Evolutionary conservation across 2,888 invertebrate genomes (phyloP).

Genomic region (Melangyna quadrimaculata): DNA sequence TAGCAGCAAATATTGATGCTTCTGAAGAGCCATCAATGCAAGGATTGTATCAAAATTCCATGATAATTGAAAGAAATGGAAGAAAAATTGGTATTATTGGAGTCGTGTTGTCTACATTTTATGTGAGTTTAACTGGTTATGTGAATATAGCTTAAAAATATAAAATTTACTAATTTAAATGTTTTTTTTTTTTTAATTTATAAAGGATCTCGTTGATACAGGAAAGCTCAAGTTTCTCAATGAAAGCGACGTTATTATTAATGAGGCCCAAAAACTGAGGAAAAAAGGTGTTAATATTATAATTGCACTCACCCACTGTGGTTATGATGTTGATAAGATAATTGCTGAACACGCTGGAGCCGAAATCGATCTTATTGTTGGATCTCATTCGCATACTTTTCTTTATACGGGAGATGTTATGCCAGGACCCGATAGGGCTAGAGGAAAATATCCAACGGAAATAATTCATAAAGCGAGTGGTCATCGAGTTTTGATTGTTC

Average conservation of each 20-base stretch:
- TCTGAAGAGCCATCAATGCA: slow-evolving; percentile 85
- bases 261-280: slow-evolving; percentile 85
- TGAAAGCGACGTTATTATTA: slow-evolving; percentile 85
- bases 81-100: slow-evolving; percentile 90
- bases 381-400: slow-evolving; percentile 91
- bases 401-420: slow-evolving; percentile 84
- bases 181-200: no score
- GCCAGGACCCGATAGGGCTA: slow-evolving; percentile 83
- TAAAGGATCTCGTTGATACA: slow-evolving; percentile 85
- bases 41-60: slow-evolving; percentile 85
- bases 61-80: slow-evolving; percentile 84
- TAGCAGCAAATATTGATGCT: slow-evolving; percentile 90
- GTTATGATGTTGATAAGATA: slow-evolving; percentile 85
- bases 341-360: slow-evolving; percentile 86
- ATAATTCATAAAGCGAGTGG: slow-evolving; percentile 83
- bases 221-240: slow-evolving; percentile 86
- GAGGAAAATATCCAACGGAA: slow-evolving; percentile 86
- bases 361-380: slow-evolving; percentile 91
- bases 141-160: neutral
- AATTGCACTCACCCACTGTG: slow-evolving; percentile 92
- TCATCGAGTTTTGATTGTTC: slow-evolving; percentile 84
- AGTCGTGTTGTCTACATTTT: slow-evolving; percentile 86
- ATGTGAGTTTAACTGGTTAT: slow-evolving; percentile 80
- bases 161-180: no score
- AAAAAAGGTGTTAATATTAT: slow-evolving; percentile 87